Evolutionary conservation across 1,140 invertebrate species (phyloP).

Genomic region (Brachionus paranguensis): DNA sequence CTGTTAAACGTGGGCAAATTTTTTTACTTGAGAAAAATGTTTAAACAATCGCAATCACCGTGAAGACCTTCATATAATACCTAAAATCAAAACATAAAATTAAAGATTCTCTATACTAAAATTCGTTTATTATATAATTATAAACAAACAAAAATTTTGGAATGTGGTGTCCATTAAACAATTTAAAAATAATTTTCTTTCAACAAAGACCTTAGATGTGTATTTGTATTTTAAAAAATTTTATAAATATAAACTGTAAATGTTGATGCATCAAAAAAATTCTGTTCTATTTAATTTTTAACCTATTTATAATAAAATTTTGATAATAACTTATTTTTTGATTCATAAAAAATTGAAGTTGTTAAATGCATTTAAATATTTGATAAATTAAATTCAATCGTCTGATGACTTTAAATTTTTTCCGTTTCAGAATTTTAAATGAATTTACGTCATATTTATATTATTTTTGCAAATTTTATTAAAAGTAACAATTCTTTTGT

Average conservation of each 20-base stretch:
- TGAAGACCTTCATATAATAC: neutral
- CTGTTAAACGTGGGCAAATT: neutral
- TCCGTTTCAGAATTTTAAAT: neutral
- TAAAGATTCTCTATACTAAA: neutral
- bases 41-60: neutral
- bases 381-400: neutral
- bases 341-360: neutral
- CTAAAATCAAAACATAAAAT: neutral
- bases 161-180: neutral
- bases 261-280: too few relatives aligned
- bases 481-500: too few relatives aligned
- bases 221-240: too few relatives aligned
- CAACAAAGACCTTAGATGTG: too few relatives aligned
- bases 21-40: neutral
- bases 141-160: neutral
- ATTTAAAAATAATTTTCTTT: neutral
- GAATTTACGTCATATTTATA: neutral
- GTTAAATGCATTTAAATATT: neutral
- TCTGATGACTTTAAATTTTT: neutral
- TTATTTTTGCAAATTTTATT: neutral
- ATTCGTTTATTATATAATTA: neutral
- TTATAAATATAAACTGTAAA: too few relatives aligned
- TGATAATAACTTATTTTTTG: neutral
- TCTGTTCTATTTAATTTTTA: too few relatives aligned
- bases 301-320: too few relatives aligned